Percentiles rank a stretch among this genome's conserved stretches.
Evolutionary conservation across 2,888 invertebrate genomes (phyloP).

Genomic region (Rhagonycha fulva): DNA sequence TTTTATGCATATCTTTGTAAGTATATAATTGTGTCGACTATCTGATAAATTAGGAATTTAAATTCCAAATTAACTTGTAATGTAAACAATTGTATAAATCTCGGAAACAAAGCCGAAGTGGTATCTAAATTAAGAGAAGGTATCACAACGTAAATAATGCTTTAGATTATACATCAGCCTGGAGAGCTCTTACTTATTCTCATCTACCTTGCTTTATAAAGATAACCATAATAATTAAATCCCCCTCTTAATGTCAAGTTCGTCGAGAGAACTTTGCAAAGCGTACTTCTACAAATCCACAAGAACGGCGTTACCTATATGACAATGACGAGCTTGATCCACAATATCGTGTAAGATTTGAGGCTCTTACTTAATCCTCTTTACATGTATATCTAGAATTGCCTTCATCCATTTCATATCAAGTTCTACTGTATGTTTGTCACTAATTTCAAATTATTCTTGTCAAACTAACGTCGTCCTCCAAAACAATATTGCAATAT

Average conservation of each 20-base stretch:
- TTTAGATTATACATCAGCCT: conserved; percentile 52
- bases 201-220: conserved; percentile 53
- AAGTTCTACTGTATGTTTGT: conserved; percentile 24
- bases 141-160: conserved; percentile 49
- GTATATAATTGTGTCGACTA: conserved; percentile 31
- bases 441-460: conserved; percentile 26
- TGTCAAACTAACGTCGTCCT: conserved; percentile 13
- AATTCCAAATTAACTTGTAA: conserved; percentile 56
- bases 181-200: conserved; percentile 45
- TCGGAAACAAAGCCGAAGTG: conserved; percentile 51
- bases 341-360: conserved; percentile 41
- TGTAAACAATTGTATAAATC: conserved; percentile 57
- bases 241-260: conserved; percentile 39
- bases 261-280: conserved; percentile 27
- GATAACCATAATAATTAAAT: conserved; percentile 56
- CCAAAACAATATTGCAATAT: neutral
- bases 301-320: conserved; percentile 44
- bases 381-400: conserved; percentile 39
- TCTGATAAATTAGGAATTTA: conserved; percentile 56
- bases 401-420: conserved; percentile 42
- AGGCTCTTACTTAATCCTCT: conserved; percentile 41
- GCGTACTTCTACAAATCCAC: conserved; percentile 35
- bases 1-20: conserved; percentile 9
- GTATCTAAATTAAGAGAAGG: conserved; percentile 50
- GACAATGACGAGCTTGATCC: conserved; percentile 49